Conservation (phyloP, 2,888 invertebrate species). For the Drosophila longiperda region DNA sequence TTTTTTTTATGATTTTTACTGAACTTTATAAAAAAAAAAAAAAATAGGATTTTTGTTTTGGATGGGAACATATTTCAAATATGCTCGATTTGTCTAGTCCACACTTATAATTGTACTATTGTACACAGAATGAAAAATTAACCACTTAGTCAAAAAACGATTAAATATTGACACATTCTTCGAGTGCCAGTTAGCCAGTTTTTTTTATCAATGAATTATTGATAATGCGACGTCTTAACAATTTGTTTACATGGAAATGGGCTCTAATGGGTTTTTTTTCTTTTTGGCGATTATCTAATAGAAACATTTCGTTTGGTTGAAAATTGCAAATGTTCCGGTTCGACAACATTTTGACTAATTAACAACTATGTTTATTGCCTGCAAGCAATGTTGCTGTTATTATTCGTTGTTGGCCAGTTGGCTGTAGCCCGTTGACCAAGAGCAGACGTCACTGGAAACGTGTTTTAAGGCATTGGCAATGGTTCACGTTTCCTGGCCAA, state of each 20-base stretch:
- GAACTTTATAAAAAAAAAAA: not conserved
- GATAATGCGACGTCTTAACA: constrained; percentile 16
- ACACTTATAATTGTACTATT: not conserved
- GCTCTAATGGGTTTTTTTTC: constrained; percentile 7
- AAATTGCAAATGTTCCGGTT: constrained; percentile 65
- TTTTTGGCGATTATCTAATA: constrained; percentile 49
- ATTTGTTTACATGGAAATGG: constrained; percentile 52
- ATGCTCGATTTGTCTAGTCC: not conserved
- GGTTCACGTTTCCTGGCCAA: constrained; percentile 67
- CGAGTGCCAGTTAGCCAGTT: not conserved
- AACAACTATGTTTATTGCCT: constrained; percentile 70
- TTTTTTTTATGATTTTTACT: not conserved
- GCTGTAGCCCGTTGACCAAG: constrained; percentile 23
- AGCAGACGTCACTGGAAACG: constrained; percentile 29
- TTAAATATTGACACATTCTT: constrained; percentile 7
- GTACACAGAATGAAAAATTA: not conserved
- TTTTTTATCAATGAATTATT: constrained; percentile 32
- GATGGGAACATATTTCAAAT: not conserved
- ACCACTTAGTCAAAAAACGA: constrained; percentile 1
- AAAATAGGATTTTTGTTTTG: not conserved
- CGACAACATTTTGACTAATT: constrained; percentile 77
- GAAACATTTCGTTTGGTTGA: constrained; percentile 58
- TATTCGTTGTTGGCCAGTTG: constrained; percentile 4
- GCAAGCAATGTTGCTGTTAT: constrained; percentile 15
- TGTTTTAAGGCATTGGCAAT: constrained; percentile 33